Conservation (phyloP, 2,888 invertebrate species). For the Meiosimyza decipiens region DNA sequence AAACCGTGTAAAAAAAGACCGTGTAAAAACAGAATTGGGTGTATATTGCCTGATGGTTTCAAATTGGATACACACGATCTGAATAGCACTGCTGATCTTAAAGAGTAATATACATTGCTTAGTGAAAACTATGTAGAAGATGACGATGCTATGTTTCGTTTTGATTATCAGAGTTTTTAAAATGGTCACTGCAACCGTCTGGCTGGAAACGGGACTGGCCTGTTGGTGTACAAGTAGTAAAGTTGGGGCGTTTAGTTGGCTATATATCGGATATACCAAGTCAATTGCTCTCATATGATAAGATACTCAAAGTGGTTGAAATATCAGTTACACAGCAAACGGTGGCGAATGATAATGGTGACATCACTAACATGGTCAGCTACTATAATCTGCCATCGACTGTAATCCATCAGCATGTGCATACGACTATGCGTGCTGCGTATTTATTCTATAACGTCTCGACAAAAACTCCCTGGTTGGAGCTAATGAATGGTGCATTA, state of each 20-base stretch:
- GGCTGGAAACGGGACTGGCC: conserved; percentile 97
- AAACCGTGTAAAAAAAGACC: too few relatives aligned
- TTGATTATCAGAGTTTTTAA: conserved; percentile 97
- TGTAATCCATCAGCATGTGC: conserved; percentile 96
- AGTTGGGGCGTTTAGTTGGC: conserved; percentile 92
- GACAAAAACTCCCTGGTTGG: conserved; percentile 84
- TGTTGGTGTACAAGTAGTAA: conserved; percentile 94
- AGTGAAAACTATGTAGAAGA: conserved; percentile 99
- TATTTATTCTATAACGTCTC: conserved; percentile 99
- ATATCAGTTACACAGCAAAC: conserved; percentile 97
- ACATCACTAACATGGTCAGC: conserved; percentile 93
- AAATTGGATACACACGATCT: conserved; percentile 96
- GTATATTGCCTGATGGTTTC: conserved; percentile 92
- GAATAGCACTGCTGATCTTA: conserved; percentile 85
- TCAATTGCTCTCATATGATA: conserved; percentile 87
- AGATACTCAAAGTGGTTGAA: conserved; percentile 92
- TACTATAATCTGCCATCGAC: conserved; percentile 99
- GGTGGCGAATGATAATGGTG: conserved; percentile 79
- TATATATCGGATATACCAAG: conserved; percentile 99
- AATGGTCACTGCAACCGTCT: too few relatives aligned
- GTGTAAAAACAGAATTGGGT: too few relatives aligned
- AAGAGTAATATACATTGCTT: conserved; percentile 92
- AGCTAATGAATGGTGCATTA: too few relatives aligned
- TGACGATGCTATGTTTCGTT: conserved; percentile 99
- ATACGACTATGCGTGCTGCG: conserved; percentile 94